A percentile compares a stretch with the other conserved stretches of the same genome.
These are phyloP conservation scores for Melanargia galathea DNA, from an alignment of 2,888 invertebrate genomes.

Conservation along the genomic window DNA sequence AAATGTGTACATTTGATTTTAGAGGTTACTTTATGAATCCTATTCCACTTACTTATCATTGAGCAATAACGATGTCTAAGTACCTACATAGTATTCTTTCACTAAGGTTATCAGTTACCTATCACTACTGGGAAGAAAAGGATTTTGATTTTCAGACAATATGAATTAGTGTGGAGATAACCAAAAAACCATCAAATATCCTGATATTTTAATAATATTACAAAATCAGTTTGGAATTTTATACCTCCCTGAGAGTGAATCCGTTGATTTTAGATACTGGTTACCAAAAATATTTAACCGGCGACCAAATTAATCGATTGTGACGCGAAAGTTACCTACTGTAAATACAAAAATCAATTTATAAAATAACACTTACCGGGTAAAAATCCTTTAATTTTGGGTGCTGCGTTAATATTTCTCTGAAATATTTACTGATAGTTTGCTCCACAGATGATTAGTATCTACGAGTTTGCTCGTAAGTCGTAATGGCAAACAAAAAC, in stretches of 20 bases:
- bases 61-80: too few species aligned
- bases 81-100: too few species aligned
- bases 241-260: background rate
- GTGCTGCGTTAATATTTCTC: background rate
- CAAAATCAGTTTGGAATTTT: background rate
- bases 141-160: too few species aligned
- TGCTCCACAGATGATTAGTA: too few species aligned
- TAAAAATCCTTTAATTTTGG: background rate
- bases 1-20: too few species aligned
- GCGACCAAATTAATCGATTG: conserved; percentile 51
- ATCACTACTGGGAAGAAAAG: too few species aligned
- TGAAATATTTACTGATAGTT: conserved; percentile 1
- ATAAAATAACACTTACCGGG: conserved; percentile 36
- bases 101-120: too few species aligned
- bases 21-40: too few species aligned
- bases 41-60: too few species aligned
- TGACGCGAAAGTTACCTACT: conserved; percentile 44
- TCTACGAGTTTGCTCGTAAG: too few species aligned
- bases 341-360: conserved; percentile 10
- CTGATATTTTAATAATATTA: background rate
- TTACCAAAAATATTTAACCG: conserved; percentile 15
- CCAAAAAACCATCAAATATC: conserved; percentile 2
- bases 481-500: conserved; percentile 26
- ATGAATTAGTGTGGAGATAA: too few species aligned
- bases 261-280: background rate